Evolutionary conservation across 2,113 vertebrate species (phyloP), one percentile per base, ranked within the genome.

Genomic region (Podiceps cristatus): DNA sequence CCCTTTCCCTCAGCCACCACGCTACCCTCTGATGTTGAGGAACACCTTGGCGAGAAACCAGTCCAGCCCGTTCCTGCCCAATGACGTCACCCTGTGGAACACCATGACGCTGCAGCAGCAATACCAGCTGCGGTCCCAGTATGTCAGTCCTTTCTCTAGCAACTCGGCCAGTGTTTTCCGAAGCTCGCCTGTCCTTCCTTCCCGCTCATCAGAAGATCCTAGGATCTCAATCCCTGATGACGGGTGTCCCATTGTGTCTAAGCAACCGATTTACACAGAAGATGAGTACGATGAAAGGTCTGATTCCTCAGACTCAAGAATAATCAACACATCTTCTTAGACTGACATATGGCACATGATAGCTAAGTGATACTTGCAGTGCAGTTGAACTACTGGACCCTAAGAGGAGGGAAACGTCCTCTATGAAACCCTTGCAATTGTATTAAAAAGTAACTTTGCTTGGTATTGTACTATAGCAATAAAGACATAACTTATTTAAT

Each of bases 81-180:
- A 98, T 3, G 99, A 99, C 1, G 98, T 99, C 95, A 99, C 99
- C 31, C 97, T 99, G 94, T 99, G 99, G 99, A 99, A 99, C 97
- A 99, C 99, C 92, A 99, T 99, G 99, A 99, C 99, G 0, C 98
- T 99, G 96, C 99, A 99, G 98, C 99, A 99, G 96, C 99, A 99
- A 97, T 99, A 99, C 97, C 99, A 99, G 98, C 97, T 99, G 86
- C 98, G 99, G 42, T 99, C 99, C 6, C 99, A 99, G 95, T 99
- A 99, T 3, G 98, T 99, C 96, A 99, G 99, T 9, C 99, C 99
- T 19, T 99, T 99, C 98, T 97, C 99, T n/a, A 88, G 98, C 47
- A 98, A 98, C 79, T 97, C 98, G 0, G 45, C 98, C 76, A 96
- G 98, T 1, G 97, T 99, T 90, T 99, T 99, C 98, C 98, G 99